These are phyloP conservation scores for Calypte anna DNA, from an alignment of 2,113 vertebrate species.

Conservation along the genomic window DNA sequence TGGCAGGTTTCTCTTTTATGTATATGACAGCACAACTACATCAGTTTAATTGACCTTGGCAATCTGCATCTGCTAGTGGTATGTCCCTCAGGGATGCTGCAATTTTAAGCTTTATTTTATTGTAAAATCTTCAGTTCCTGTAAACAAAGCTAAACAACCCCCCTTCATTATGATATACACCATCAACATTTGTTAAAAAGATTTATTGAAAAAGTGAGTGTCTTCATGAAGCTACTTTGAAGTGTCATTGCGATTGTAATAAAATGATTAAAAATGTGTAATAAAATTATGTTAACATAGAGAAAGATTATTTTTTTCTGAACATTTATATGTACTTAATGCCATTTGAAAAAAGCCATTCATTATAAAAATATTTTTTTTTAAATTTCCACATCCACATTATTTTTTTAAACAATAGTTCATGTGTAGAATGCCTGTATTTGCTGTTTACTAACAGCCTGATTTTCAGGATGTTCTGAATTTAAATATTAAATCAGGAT, in stretches of 20 bases:
- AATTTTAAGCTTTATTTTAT: constrained; percentile 62
- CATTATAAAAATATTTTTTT: neutral
- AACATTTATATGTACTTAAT: neutral
- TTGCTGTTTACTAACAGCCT: neutral
- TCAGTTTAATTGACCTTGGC: constrained; percentile 82
- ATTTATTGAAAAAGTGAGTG: constrained; percentile 38
- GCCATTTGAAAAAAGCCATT: neutral
- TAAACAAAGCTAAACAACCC: constrained; percentile 55
- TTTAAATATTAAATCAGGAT: neutral
- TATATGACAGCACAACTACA: constrained; percentile 71
- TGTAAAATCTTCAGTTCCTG: constrained; percentile 51
- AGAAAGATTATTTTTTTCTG: neutral
- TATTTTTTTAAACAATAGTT: neutral
- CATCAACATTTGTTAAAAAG: constrained; percentile 53
- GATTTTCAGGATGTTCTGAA: neutral
- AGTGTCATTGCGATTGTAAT: constrained; percentile 30
- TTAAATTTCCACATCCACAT: neutral
- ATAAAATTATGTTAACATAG: neutral
- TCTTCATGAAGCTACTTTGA: constrained; percentile 34
- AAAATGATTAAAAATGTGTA: neutral
- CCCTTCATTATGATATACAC: constrained; percentile 20
- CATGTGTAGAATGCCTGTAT: neutral
- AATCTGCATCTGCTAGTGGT: constrained; percentile 73
- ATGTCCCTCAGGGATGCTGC: constrained; percentile 61
- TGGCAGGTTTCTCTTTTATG: constrained; percentile 66